Evolutionary conservation across 2,797 vertebrate genomes (phyloP), one percentile per base, ranked within the genome.

Genomic region (Aotus griseimembra): DNA sequence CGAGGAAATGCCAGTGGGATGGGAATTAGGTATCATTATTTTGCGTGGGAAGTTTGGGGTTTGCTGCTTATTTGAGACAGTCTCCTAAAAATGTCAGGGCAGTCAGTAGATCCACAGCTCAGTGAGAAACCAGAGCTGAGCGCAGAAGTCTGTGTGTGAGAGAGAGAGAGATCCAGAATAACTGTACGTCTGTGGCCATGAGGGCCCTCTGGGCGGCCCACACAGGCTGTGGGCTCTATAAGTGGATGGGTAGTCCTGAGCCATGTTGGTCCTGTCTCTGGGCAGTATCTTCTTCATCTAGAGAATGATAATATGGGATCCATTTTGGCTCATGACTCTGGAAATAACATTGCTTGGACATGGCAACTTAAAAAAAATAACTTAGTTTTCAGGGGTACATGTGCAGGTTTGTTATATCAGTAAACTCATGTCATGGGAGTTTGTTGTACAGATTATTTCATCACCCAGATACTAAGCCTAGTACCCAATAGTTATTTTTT

Each of bases 191-290:
- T 28, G 9, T 39, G n/a, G n/a, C 52, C 28, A 1, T 11, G 2
- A 13, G 39, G 30, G 3, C 17, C 50, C 4, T 2, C 12, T 90
- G 33, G n/a, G n/a, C 8, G 3, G 13, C 17, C 46, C 48, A 24
- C 2, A 28, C 4, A 52, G 9, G 17, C 17, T 11, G 8, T 12
- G 22, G 24, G 46, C 48, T 24, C 39, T 13, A 4, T 11, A n/a
- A 22, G 58, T 41, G n/a, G 11, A 14, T 0, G 0, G 20, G n/a
- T 28, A 3, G 8, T 12, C 3, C 13, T 5, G n/a, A 15, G 15
- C 14, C 8, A 50, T 22, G 44, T 26, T 19, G 6, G 28, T 44
- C 28, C 22, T 7, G 2, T 15, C 3, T 0, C 44, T 30, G 15
- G 50, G 52, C 2, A 11, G 41, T 7, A 1, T 6, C 19, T 61